A percentile compares a stretch with the other conserved stretches of the same genome.
These are phyloP conservation scores for Minunthozetes semirufus DNA, from an alignment of 2,888 invertebrate genomes.

Conservation along the genomic window DNA sequence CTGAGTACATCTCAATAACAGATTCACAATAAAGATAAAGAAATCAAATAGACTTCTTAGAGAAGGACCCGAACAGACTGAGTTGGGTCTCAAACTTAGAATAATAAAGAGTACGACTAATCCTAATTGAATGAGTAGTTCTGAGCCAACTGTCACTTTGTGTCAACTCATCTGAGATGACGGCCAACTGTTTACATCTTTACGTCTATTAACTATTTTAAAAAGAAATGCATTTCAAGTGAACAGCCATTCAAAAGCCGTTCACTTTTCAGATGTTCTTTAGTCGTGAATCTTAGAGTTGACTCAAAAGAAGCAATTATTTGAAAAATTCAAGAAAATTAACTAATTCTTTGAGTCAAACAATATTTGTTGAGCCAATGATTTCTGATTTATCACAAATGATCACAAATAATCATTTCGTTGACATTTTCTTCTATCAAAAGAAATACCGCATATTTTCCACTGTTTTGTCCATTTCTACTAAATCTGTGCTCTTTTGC, in stretches of 20 bases:
- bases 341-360: not conserved
- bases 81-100: not conserved
- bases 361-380: not conserved
- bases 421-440: not conserved
- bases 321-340: not conserved
- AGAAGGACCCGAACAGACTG: not conserved
- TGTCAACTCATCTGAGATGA: not conserved
- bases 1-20: conserved; percentile 4
- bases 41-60: conserved; percentile 13
- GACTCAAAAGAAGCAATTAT: not conserved
- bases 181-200: not conserved
- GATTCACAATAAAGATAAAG: conserved; percentile 5
- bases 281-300: too few relatives aligned
- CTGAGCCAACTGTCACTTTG: conserved; percentile 15
- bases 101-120: not conserved
- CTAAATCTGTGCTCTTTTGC: too few relatives aligned
- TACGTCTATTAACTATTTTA: not conserved
- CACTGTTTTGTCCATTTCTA: too few relatives aligned
- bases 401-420: not conserved
- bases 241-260: not conserved
- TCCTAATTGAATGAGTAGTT: conserved; percentile 14
- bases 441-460: not conserved
- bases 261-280: not conserved
- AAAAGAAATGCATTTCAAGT: not conserved
- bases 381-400: conserved; percentile 10